Evolutionary conservation across 2,797 vertebrate genomes (phyloP), one percentile per base, ranked within the genome.

Genomic region (Poeciliopsis gracilis): DNA sequence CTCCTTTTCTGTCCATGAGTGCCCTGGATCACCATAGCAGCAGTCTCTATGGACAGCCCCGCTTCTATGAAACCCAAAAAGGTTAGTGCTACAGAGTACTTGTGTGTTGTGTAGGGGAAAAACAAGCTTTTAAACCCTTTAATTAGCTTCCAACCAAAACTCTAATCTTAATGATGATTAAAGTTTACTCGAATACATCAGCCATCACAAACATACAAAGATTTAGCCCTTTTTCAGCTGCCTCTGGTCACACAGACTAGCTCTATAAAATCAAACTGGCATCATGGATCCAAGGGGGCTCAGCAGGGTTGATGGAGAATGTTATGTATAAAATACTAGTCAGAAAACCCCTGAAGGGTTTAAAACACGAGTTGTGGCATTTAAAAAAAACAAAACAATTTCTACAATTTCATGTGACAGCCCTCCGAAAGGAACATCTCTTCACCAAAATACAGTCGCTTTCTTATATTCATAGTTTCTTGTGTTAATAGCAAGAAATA

Each of bases 61-160:
- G 97, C 92, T 99, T 99, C 96, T 99, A 99, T 78, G 98, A 99
- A 93, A 95, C 97, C 93, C 97, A 97, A 90, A 99, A 99, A 99
- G 98, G 98, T 97, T 95, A 92, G 95, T 80, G 79, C 82, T 38
- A 1, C 43, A 74, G 20, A 75, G 41, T 73, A 46, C 20, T 33
- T 28, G 25, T 51, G 46, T 79, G 33, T 41, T 51, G 43, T 33
- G 43, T 43, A 33, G 73, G 9, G 61, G 78, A 82, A 82, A 77
- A 85, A 78, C 47, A 0, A n/a, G 41, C 77, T 69, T 79, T 78
- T 46, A 78, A 88, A 85, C 78, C 84, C 81, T 84, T 81, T 84
- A 69, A 83, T 91, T 79, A 86, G 82, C 87, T 80, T 85, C 72
- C 61, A 70, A 57, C 33, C 77, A 41, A 59, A 41, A 80, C 55